Evolutionary conservation across 2,888 invertebrate species (phyloP).

Genomic region (Petrolisthes manimaculis): DNA sequence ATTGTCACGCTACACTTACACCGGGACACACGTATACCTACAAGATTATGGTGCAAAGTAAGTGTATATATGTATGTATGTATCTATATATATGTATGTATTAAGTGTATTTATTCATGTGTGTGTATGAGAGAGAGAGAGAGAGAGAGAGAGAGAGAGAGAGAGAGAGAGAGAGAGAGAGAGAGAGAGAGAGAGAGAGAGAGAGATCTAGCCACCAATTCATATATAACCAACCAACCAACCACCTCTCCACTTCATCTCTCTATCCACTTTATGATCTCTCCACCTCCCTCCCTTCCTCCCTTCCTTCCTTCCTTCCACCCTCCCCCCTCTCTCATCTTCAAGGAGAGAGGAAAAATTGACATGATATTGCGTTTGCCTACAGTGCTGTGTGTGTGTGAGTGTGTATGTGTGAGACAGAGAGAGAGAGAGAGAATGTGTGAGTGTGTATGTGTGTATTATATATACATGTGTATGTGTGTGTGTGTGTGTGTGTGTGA

Average conservation of each 20-base stretch:
- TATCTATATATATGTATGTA: not conserved
- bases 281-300: not conserved
- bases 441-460: not conserved
- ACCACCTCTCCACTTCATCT: not conserved
- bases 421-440: not conserved
- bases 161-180: not conserved
- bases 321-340: not conserved
- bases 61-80: constrained; percentile 20
- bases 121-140: not conserved
- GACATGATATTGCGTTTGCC: not conserved
- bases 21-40: constrained; percentile 58
- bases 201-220: not conserved
- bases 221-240: not conserved
- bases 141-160: not conserved
- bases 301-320: not conserved
- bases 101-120: not conserved
- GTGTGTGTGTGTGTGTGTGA: not conserved
- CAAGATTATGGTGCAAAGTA: constrained; percentile 63
- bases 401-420: not conserved
- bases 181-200: not conserved
- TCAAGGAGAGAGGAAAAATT: too few relatives aligned
- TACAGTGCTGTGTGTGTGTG: not conserved
- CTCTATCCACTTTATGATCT: not conserved
- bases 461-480: not conserved
- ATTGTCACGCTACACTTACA: constrained; percentile 12